phyloP scores from a whole-genome alignment of 2,888 invertebrate species.

The Trypoxylon attenuatum region DNA sequence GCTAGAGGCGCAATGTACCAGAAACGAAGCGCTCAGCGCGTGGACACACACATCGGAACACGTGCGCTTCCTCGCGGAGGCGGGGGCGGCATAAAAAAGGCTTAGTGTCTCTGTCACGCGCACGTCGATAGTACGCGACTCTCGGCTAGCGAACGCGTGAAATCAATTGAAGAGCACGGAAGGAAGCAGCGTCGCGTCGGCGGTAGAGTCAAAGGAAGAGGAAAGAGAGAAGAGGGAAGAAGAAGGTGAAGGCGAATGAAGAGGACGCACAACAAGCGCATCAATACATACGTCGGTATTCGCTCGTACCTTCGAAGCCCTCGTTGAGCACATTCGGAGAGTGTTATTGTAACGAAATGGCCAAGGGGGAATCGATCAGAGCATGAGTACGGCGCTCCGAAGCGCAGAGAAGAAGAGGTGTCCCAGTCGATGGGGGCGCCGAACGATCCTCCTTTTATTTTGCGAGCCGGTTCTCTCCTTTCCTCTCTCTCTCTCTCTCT shows the following conservation, averaged over 20 bases:
- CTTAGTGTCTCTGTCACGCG: too few species aligned
- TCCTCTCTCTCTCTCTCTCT: too few species aligned
- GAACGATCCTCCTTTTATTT: too few species aligned
- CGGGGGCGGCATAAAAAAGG: too few species aligned
- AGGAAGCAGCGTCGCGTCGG: background rate
- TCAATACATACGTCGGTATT: background rate
- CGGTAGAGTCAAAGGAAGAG: too few species aligned
- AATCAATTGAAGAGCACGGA: background rate
- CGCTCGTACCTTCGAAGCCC: constrained; percentile 39
- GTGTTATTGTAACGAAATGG: constrained; percentile 15
- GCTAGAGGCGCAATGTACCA: too few species aligned
- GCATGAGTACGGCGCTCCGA: constrained; percentile 1
- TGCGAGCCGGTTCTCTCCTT: too few species aligned
- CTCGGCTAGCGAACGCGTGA: background rate
- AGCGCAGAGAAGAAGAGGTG: background rate
- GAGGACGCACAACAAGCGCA: background rate
- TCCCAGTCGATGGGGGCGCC: too few species aligned
- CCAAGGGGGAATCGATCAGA: constrained; percentile 21
- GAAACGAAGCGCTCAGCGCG: too few species aligned
- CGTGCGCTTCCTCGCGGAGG: too few species aligned
- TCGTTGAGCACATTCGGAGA: constrained; percentile 39
- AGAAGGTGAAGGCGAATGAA: background rate
- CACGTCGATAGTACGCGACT: too few species aligned
- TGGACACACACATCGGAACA: too few species aligned
- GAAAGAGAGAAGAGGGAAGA: background rate